Conservation (phyloP, 2,888 invertebrate species). For the Catotricha subobsoleta region DNA sequence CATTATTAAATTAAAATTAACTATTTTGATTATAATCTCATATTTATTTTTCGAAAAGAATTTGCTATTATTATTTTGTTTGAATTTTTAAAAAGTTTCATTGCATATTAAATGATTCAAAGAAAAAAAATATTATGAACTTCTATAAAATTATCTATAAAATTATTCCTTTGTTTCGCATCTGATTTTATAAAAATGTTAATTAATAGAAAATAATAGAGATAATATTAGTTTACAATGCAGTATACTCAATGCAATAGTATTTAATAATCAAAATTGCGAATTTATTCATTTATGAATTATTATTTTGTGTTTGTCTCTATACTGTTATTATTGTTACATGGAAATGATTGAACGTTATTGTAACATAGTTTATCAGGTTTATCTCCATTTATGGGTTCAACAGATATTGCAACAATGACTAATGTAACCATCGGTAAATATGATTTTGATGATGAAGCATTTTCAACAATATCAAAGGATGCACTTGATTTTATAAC, state of each 20-base stretch:
- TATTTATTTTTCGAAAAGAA: not conserved
- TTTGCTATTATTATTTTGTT: too few species aligned
- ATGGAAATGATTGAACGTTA: not conserved
- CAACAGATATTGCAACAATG: slow-evolving; percentile 88
- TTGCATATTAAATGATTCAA: too few species aligned
- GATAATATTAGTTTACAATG: too few species aligned
- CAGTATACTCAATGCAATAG: too few species aligned
- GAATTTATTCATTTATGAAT: not conserved
- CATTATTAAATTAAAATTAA: not conserved
- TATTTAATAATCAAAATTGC: too few species aligned
- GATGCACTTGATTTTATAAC: slow-evolving; percentile 93
- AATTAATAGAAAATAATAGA: too few species aligned
- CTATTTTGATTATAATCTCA: not conserved
- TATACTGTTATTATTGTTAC: not conserved
- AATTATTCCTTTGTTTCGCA: too few species aligned
- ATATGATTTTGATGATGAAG: slow-evolving; percentile 95
- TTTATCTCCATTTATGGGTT: slow-evolving; percentile 96
- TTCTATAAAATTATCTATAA: too few species aligned
- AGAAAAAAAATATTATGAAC: too few species aligned
- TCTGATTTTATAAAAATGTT: too few species aligned
- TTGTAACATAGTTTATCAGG: slow-evolving; percentile 82
- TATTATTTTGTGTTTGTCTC: not conserved
- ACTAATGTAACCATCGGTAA: slow-evolving; percentile 95
- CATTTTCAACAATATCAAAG: slow-evolving; percentile 84
- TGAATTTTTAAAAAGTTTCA: too few species aligned